Conservation (phyloP, 2,797 vertebrate species). For the Enteromius thamalakanensis region DNA sequence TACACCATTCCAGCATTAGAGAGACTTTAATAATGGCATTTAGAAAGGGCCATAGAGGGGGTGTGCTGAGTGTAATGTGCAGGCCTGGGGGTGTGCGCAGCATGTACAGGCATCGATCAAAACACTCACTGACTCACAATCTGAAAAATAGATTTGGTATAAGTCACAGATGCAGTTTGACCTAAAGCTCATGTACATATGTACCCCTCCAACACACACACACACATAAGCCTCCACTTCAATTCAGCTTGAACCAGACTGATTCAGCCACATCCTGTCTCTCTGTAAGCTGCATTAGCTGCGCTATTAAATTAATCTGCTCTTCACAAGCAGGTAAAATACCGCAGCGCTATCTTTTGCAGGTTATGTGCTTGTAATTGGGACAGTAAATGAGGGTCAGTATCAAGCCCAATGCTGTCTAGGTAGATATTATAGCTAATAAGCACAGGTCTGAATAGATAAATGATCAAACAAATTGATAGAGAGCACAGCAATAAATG, state of each 20-base stretch:
- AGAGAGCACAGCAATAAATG: background rate
- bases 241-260: background rate
- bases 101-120: constrained; percentile 50
- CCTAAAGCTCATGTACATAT: constrained; percentile 51
- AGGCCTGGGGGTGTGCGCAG: constrained; percentile 46
- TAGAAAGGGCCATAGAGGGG: constrained; percentile 48
- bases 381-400: background rate
- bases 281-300: constrained; percentile 28
- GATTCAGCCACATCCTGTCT: constrained; percentile 17
- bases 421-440: background rate
- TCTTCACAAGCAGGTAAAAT: constrained; percentile 24
- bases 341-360: background rate
- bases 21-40: constrained; percentile 37
- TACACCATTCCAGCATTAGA: constrained; percentile 35
- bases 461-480: background rate
- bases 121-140: constrained; percentile 54
- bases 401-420: constrained; percentile 15
- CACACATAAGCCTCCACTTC: constrained; percentile 16
- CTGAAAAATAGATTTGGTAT: constrained; percentile 49
- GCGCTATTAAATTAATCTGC: constrained; percentile 27
- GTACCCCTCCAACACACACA: constrained; percentile 46
- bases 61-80: constrained; percentile 49
- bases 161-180: constrained; percentile 53
- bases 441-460: background rate
- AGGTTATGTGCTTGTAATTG: constrained; percentile 25